Conservation (phyloP, 2,888 invertebrate genomes). For the Desoria tigrina region DNA sequence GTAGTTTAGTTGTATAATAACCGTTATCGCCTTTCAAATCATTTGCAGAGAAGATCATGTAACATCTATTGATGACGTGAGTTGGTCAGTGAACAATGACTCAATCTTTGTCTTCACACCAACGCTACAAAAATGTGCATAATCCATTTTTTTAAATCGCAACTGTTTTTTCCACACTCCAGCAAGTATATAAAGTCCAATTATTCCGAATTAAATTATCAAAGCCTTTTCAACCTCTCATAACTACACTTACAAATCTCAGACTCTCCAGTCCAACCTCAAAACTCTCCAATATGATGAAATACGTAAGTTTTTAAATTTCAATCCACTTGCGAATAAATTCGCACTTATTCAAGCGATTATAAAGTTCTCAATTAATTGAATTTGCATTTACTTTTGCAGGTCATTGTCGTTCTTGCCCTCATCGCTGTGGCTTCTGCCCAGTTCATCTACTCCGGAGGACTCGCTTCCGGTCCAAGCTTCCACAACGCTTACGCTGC, state of each 20-base stretch:
- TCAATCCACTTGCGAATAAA: not conserved
- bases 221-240: not conserved
- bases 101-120: too few species aligned
- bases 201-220: not conserved
- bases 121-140: too few species aligned
- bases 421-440: conserved; percentile 34
- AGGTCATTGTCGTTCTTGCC: conserved; percentile 31
- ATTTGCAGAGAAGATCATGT: too few species aligned
- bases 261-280: not conserved
- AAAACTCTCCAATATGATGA: conserved; percentile 28
- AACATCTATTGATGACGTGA: too few species aligned
- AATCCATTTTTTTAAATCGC: too few species aligned
- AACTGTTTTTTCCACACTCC: too few species aligned
- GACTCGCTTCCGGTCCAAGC: conserved; percentile 16
- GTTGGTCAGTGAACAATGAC: too few species aligned
- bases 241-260: not conserved
- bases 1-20: too few species aligned
- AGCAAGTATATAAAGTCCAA: not conserved
- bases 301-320: conserved; percentile 27
- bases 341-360: not conserved
- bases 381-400: not conserved
- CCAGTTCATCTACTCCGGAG: conserved; percentile 22
- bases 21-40: too few species aligned
- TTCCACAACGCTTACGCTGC: conserved; percentile 24
- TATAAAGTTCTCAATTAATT: not conserved